Evolutionary conservation across 2,797 vertebrate species (phyloP).

Genomic region (Mus spretus): DNA sequence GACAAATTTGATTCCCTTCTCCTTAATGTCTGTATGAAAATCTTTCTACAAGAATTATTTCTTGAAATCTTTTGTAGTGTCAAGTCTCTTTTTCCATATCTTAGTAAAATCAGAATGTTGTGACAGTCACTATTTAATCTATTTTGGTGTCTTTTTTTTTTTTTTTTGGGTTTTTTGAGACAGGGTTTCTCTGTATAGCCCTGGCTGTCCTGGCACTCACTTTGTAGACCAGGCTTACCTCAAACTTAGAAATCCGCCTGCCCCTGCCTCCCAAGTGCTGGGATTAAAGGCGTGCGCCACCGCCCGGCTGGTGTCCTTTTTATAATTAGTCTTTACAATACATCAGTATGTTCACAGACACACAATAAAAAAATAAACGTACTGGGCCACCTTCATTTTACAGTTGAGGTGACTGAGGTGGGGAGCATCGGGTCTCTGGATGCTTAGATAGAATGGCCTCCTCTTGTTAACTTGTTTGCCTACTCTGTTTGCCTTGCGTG

Average conservation of each 20-base stretch:
- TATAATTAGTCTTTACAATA: constrained; percentile 18
- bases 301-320: constrained; percentile 46
- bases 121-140: constrained; percentile 34
- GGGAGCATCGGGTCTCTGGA: constrained; percentile 31
- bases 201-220: too few relatives aligned
- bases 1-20: constrained; percentile 37
- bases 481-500: neutral
- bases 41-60: constrained; percentile 19
- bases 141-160: constrained; percentile 53
- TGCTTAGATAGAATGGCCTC: neutral
- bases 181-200: too few relatives aligned
- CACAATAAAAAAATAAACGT: neutral
- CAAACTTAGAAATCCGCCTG: too few relatives aligned
- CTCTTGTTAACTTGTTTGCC: neutral
- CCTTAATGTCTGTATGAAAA: neutral
- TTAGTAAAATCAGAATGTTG: constrained; percentile 62
- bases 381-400: neutral
- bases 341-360: constrained; percentile 32
- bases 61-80: constrained; percentile 30
- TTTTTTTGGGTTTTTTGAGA: too few relatives aligned
- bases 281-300: too few relatives aligned
- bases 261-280: too few relatives aligned
- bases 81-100: constrained; percentile 46
- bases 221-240: too few relatives aligned
- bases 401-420: neutral